Evolutionary conservation across 2,888 invertebrate genomes (phyloP), one percentile per base, ranked within the genome.

Genomic region (Stenoptilia bipunctidactyla): DNA sequence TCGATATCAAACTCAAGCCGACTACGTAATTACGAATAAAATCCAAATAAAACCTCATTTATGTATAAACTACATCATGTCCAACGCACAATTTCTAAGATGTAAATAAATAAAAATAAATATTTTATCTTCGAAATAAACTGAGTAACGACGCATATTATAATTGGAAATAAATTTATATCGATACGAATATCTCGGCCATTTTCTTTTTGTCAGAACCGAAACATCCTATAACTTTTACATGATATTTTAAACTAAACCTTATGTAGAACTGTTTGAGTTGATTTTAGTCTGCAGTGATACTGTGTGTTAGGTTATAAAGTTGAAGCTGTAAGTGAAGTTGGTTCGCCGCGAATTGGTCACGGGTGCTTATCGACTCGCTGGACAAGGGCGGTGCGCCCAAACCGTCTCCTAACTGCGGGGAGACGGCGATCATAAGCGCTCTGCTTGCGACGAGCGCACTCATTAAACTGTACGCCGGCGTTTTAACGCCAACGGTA

Each of bases 301-400:
- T 44, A 42, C 40, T 44, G 45, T 13, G 2, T 14, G 34, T 14
- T 34, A 14, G 6, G 14, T 9, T 4, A 5, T 13, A 13, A 2
- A 14, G 5, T 13, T 9, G 5, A 3, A 2, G 14, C 5, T 13
- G 13, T 14, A 13, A 14, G 34, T 13, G 13, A 13, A 42, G 46
- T 47, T 8, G 50, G 67, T 71, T 68, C 73, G 76, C 68, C 73
- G 79, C 71, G 61, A 79, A 82, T 82, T 80, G 79, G 82, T 82
- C 80, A 79, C 79, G 80, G 79, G 69, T 76, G 74, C 71, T 82
- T 83, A 82, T 82, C 82, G 76, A 66, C 63, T 56, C 69, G 64
- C 69, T 75, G 74, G 79, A 79, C 82, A 79, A 79, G 66, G 20
- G 68, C 72, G 66, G 70, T 66, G 53, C 69, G 72, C 67, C 70